These are phyloP conservation scores for Nyleta sp. DNA, from an alignment of 2,888 invertebrate genomes.

Conservation along the genomic window DNA sequence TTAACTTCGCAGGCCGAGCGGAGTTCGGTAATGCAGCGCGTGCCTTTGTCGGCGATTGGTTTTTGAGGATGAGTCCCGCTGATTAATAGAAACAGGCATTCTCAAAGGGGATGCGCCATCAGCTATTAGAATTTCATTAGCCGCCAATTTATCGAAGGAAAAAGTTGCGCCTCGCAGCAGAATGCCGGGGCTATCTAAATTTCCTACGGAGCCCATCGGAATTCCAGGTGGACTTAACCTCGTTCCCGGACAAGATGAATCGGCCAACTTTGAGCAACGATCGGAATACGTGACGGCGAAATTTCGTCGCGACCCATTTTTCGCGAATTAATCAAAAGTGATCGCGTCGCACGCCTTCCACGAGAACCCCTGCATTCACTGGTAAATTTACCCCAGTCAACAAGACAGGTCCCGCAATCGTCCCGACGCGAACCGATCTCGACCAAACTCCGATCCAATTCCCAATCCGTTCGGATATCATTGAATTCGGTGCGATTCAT, in stretches of 20 bases:
- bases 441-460: too few relatives aligned
- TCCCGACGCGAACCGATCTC: too few relatives aligned
- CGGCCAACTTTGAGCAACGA: slow-evolving; percentile 19
- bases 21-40: slow-evolving; percentile 2
- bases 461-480: too few relatives aligned
- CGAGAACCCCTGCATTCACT: too few relatives aligned
- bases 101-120: slow-evolving; percentile 1
- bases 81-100: slow-evolving; percentile 28
- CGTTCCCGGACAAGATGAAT: slow-evolving; percentile 24
- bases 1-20: background rate
- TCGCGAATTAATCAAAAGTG: slow-evolving; percentile 19
- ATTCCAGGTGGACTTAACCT: slow-evolving; percentile 23
- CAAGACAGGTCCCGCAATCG: too few relatives aligned
- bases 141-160: slow-evolving; percentile 18
- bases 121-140: slow-evolving; percentile 35
- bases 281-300: slow-evolving; percentile 24
- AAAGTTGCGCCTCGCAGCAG: slow-evolving; percentile 13
- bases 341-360: too few relatives aligned
- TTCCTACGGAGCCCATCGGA: slow-evolving; percentile 13
- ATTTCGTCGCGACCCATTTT: slow-evolving; percentile 12
- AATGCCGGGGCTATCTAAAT: slow-evolving; percentile 1
- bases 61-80: slow-evolving; percentile 16
- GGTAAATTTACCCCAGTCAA: too few relatives aligned
- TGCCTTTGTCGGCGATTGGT: slow-evolving; percentile 29
- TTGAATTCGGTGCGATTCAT: too few relatives aligned